Base-by-base conservation (phyloP, 2,888 invertebrate genomes). In the Neelides folsomi region DNA sequence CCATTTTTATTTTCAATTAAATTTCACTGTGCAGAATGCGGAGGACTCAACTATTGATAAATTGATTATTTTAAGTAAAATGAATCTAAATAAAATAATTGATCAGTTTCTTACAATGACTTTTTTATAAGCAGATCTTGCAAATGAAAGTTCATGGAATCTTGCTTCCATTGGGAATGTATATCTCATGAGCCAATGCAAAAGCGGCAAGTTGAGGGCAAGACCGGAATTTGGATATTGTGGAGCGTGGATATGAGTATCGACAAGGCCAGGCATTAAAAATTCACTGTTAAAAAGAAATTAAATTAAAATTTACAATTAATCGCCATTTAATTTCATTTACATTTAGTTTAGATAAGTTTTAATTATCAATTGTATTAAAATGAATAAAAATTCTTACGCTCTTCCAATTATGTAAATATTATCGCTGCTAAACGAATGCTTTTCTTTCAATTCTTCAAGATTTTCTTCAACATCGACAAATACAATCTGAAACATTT, bases 241-340 rank as follows among this genome's bases (percentile, higher is more conserved):
- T 0, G 87, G 82, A 0, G 88, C 89, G 73, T 93, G 92, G 9
- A 86, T 83, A 68, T 93, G 93, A 18, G 86, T 83, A 70, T 93
- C 92, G 2, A 92, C 76, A 54, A 93, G 78, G 0, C 92, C 93
- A 0, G 92, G 92, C 68, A 89, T 81, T 12, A 92, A 68, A 66
- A 92, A 82, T 64, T 73, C 68, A 12, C 71, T 72, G 39, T 8
- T 57, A 56, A 43, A 8, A 7, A 49, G 40, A 20, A 55, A 45
- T n/a, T n/a, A n/a, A n/a, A n/a, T n/a, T 13, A 41, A 27, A 38
- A 35, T 40, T 19, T 42, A 15, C 6, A 20, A 47, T 27, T 27
- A 27, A n/a, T n/a, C n/a, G n/a, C n/a, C n/a, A n/a, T n/a, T n/a
- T n/a, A n/a, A n/a, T n/a, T n/a, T n/a, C n/a, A n/a, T n/a, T n/a